Conservation (phyloP, 2,113 vertebrate genomes). For the Phycodurus eques region DNA sequence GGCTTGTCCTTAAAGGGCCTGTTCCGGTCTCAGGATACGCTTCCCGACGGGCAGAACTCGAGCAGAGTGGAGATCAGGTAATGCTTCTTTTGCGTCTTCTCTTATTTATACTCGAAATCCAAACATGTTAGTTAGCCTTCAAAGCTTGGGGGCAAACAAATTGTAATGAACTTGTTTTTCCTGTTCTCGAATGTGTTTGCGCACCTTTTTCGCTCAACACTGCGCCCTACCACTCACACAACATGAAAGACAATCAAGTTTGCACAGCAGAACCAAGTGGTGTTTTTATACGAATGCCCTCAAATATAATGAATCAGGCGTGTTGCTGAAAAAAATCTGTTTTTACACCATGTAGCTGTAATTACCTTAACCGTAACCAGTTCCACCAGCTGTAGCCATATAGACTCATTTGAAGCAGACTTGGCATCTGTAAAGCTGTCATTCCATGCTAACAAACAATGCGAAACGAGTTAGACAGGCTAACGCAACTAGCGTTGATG, state of each 20-base stretch:
- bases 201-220: not conserved
- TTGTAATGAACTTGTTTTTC: conserved; percentile 8
- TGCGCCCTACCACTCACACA: not conserved
- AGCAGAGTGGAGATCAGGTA: conserved; percentile 94
- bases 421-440: too few relatives aligned
- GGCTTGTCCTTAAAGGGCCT: conserved; percentile 78
- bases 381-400: too few relatives aligned
- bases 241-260: not conserved
- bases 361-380: too few relatives aligned
- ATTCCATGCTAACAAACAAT: too few relatives aligned
- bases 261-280: too few relatives aligned
- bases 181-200: not conserved
- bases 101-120: conserved; percentile 8
- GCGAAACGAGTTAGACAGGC: too few relatives aligned
- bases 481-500: too few relatives aligned
- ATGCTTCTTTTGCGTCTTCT: not conserved
- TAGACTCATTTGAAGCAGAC: too few relatives aligned
- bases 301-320: too few relatives aligned
- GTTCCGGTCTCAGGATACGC: conserved; percentile 79
- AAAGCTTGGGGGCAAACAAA: conserved; percentile 12
- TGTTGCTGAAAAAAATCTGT: too few relatives aligned
- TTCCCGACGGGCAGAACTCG: conserved; percentile 76
- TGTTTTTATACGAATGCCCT: too few relatives aligned
- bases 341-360: too few relatives aligned
- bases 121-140: not conserved